Percentiles rank a stretch among this genome's conserved stretches.
phyloP scores from a whole-genome alignment of 2,888 invertebrate genomes.

The Atherix ibis region DNA sequence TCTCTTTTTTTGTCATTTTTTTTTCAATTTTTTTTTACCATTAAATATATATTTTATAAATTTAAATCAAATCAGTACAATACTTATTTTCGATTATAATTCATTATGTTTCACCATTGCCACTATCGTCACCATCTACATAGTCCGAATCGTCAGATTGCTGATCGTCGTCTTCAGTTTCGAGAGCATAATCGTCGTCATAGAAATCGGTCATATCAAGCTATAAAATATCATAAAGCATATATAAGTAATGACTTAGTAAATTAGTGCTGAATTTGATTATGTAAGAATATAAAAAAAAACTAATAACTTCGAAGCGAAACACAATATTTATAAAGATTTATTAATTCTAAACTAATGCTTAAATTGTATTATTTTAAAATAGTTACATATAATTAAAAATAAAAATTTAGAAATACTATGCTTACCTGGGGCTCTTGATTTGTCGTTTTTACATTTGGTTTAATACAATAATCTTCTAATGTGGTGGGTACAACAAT shows the following conservation, averaged over 20 bases:
- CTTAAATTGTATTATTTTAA: neutral
- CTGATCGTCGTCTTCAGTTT: constrained; percentile 50
- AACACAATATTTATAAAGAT: constrained; percentile 5
- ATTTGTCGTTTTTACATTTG: constrained; percentile 72
- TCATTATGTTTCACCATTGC: constrained; percentile 62
- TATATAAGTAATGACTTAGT: no score
- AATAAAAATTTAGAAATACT: neutral
- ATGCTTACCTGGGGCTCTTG: constrained; percentile 48
- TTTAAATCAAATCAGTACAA: neutral
- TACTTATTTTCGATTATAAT: constrained; percentile 5
- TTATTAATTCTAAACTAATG: neutral
- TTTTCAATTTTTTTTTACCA: constrained; percentile 5
- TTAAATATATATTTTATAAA: no score
- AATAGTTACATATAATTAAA: neutral
- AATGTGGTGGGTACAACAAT: constrained; percentile 92
- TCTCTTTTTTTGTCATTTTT: constrained; percentile 4
- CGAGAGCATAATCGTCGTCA: constrained; percentile 84
- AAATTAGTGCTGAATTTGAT: no score
- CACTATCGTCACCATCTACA: constrained; percentile 73
- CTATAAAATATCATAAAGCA: constrained; percentile 29
- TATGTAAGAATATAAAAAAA: neutral
- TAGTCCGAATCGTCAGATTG: constrained; percentile 52
- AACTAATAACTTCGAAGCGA: neutral
- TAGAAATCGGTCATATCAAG: constrained; percentile 92
- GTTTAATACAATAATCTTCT: constrained; percentile 96